Evolutionary conservation across 2,113 vertebrate species (phyloP).

Genomic region (Polypterus senegalus): DNA sequence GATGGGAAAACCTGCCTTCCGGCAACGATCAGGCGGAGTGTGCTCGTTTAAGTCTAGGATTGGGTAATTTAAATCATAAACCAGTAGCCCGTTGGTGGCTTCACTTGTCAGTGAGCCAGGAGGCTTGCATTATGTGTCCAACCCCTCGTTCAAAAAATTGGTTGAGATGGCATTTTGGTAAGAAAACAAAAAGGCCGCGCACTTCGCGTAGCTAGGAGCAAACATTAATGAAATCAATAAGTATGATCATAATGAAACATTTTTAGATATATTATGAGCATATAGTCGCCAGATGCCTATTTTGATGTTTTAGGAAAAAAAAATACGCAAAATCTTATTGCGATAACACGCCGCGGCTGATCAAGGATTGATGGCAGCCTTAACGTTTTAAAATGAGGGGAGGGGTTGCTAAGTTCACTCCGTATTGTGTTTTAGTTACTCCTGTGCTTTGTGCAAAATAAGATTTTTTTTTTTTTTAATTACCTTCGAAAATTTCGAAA

Average conservation of each 20-base stretch:
- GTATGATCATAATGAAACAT: conserved; percentile 24
- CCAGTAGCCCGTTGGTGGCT: conserved; percentile 13
- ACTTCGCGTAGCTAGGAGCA: conserved; percentile 20
- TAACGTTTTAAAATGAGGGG: neutral
- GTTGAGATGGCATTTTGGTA: conserved; percentile 38
- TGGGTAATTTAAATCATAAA: conserved; percentile 38
- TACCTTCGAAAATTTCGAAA: no score
- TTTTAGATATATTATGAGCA: conserved; percentile 14
- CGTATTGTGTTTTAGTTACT: no score
- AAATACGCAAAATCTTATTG: neutral
- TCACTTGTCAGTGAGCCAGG: conserved; percentile 19
- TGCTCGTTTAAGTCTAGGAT: conserved; percentile 10
- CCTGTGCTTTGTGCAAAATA: no score
- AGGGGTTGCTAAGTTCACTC: neutral
- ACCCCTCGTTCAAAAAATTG: conserved; percentile 35
- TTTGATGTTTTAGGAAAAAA: neutral
- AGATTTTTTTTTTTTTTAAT: no score
- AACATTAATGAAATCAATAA: conserved; percentile 6
- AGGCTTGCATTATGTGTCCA: conserved; percentile 25
- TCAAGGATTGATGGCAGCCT: neutral
- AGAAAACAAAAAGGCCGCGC: conserved; percentile 58
- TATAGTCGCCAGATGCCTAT: neutral
- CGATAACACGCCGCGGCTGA: neutral
- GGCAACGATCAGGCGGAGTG: conserved; percentile 23
- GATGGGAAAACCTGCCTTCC: conserved; percentile 26